A percentile compares a stretch with the other conserved stretches of the same genome.
Conservation (phyloP, 2,888 invertebrate genomes). For the Metalampra italica region DNA sequence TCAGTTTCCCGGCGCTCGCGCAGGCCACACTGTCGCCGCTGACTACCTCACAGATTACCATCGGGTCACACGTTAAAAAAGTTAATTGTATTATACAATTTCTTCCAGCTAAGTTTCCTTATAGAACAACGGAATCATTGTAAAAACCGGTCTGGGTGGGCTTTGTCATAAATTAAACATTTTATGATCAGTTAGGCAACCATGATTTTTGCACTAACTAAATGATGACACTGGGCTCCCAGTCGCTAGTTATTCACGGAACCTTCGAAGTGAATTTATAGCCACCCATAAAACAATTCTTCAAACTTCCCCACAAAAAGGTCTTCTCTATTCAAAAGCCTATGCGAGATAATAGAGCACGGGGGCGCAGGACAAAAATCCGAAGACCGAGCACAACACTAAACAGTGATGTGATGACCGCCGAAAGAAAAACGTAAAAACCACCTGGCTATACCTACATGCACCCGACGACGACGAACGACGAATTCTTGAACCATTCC, state of each 20-base stretch:
- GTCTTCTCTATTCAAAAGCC: conserved; percentile 55
- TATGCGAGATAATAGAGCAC: conserved; percentile 67
- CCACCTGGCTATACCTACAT: conserved; percentile 54
- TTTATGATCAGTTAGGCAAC: conserved; percentile 15
- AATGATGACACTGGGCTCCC: conserved; percentile 43
- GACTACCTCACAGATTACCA: not conserved
- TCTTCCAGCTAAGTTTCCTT: not conserved
- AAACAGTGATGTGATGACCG: conserved; percentile 48
- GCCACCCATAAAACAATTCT: conserved; percentile 72
- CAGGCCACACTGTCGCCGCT: not conserved
- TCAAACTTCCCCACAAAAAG: conserved; percentile 69
- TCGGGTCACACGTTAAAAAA: not conserved
- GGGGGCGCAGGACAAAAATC: conserved; percentile 68
- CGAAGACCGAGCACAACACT: conserved; percentile 65
- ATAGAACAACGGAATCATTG: not conserved
- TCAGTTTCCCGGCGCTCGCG: conserved; percentile 31
- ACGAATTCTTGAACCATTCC: conserved; percentile 58
- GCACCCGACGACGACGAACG: conserved; percentile 15
- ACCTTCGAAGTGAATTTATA: conserved; percentile 57
- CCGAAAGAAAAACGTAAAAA: conserved; percentile 52
- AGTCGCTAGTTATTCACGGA: conserved; percentile 33
- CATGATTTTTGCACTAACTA: conserved; percentile 38
- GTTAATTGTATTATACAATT: not conserved
- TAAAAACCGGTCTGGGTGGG: conserved; percentile 19
- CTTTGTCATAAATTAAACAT: conserved; percentile 20